Base-by-base conservation (phyloP, 2,797 vertebrate genomes). In the Lacerta bilineata region DNA sequence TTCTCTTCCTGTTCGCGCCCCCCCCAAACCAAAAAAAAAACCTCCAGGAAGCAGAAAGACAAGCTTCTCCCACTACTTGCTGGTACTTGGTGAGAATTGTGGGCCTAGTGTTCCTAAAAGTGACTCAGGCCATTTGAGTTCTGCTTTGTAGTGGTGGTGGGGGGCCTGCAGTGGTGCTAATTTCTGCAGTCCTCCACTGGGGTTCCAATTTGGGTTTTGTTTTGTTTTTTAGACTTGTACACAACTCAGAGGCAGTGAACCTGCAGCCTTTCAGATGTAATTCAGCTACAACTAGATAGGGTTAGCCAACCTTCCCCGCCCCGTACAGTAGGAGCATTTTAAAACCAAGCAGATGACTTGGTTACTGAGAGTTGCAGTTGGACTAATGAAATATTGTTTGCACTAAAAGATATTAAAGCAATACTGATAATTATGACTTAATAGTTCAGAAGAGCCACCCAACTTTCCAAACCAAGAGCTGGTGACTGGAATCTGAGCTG, bases 371-470 rank as follows among this genome's bases (percentile, higher is more conserved):
- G 13, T 82, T 8, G 88, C 79, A 87, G 87, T 33, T 80, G 68
- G 74, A 80, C 36, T 64, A 92, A 88, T 81, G 87, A 94, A 93
- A 89, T 55, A 85, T 90, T 88, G 39, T 77, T 91, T 95, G 71
- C 92, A 90, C 92, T 94, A 94, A 92, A 91, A 91, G 92, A 82
- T 59, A 79, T 89, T 90, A 90, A 92, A 95, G 89, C 93, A 96
- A 95, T 96, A 91, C 91, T 93, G 91, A 84, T 77, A 91, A 86
- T 87, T 61, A 87, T 89, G 88, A 13, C 46, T 90, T 95, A 74
- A 17, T 87, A 92, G 91, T 87, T 93, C 85, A 94, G 46, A 92
- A 91, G 83, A 93, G 90, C 86, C 88, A 85, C 36, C 50, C 68
- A 83, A 27, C 39, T 90, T 85, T 66, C 91, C 72, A 89, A 88